These are phyloP conservation scores for Spodoptera picta DNA, from an alignment of 2,888 invertebrate species.

Conservation along the genomic window DNA sequence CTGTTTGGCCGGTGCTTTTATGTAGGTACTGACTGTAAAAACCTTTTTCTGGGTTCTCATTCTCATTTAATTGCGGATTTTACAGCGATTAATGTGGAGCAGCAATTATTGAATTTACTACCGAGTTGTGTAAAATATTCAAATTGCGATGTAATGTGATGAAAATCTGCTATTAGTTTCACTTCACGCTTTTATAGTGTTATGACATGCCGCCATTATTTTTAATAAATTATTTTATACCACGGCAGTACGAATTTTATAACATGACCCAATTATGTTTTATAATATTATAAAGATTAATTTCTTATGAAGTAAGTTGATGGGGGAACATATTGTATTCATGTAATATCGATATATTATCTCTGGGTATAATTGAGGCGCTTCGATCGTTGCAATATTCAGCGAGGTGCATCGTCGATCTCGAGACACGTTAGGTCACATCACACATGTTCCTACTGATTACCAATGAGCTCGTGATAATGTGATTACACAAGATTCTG, in stretches of 20 bases:
- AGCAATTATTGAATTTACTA: conserved; percentile 25
- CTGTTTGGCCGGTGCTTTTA: conserved; percentile 44
- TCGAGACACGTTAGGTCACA: conserved; percentile 34
- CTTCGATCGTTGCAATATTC: conserved; percentile 21
- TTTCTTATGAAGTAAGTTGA: conserved; percentile 3
- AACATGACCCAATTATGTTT: conserved; percentile 34
- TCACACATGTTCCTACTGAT: conserved; percentile 41
- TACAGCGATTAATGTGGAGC: conserved; percentile 23
- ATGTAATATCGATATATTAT: conserved; percentile 12
- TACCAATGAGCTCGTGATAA: conserved; percentile 43
- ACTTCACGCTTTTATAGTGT: conserved; percentile 43
- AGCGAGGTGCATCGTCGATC: conserved; percentile 15
- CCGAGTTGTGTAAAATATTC: conserved; percentile 10
- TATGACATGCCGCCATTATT: conserved; percentile 24
- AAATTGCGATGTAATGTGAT: conserved; percentile 24
- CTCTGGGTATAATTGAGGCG: conserved; percentile 10
- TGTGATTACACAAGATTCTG: conserved; percentile 52
- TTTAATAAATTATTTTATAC: conserved; percentile 25
- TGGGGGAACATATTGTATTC: not conserved
- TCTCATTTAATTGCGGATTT: conserved; percentile 38
- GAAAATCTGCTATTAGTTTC: conserved; percentile 37
- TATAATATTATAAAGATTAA: conserved; percentile 5
- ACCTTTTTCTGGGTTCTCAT: conserved; percentile 23
- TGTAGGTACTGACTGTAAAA: conserved; percentile 30
- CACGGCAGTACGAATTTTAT: conserved; percentile 10